Conservation (phyloP, 1,140 invertebrate genomes). For the Sitobion miscanthi region DNA sequence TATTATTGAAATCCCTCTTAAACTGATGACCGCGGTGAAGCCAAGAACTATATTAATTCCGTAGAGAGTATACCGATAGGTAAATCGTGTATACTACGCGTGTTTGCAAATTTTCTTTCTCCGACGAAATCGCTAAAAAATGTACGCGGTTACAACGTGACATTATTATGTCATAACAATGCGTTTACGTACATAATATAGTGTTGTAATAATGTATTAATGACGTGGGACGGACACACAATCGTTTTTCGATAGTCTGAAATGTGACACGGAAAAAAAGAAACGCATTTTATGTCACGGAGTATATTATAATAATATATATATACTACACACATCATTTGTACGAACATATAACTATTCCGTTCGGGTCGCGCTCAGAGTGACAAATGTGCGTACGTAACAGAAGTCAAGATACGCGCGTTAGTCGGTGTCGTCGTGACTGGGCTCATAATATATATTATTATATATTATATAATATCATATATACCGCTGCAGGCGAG, state of each 20-base stretch:
- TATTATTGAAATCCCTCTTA: too few relatives aligned
- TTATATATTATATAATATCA: not conserved
- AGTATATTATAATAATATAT: not conserved
- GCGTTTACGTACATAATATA: not conserved
- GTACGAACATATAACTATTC: not conserved
- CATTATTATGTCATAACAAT: not conserved
- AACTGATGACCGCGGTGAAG: too few relatives aligned
- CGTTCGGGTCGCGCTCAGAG: not conserved
- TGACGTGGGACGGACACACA: not conserved
- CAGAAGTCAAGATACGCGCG: not conserved
- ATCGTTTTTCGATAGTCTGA: not conserved
- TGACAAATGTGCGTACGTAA: constrained; percentile 7
- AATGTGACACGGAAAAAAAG: not conserved
- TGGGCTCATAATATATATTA: too few relatives aligned
- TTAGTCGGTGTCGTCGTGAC: not conserved
- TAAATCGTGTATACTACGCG: not conserved
- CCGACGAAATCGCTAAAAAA: not conserved
- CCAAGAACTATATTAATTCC: too few relatives aligned
- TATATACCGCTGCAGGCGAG: not conserved
- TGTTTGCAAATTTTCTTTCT: not conserved
- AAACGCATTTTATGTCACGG: not conserved
- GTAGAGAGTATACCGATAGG: too few relatives aligned
- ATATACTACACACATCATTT: not conserved
- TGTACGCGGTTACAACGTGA: not conserved
- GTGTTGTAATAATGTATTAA: not conserved